Base-by-base conservation (phyloP, 2,797 vertebrate species). In the Smutsia temminckii region DNA sequence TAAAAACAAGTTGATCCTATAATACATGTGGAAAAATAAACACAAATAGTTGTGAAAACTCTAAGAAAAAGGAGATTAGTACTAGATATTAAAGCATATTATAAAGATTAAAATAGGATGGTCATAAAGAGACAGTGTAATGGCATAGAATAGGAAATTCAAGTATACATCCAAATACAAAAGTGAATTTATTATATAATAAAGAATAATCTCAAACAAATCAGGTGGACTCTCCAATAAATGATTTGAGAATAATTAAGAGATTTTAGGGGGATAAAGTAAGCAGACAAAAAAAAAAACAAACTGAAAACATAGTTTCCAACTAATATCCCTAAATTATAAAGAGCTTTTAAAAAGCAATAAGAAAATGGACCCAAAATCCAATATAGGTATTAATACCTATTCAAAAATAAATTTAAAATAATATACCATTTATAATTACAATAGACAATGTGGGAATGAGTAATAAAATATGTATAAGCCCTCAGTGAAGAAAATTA, bases 321-420 rank as follows among this genome's bases (percentile, higher is more conserved):
- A 85, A 16, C 12, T 49, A 53, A 80, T n/a, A 49, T 79, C 61
- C 17, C 42, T 78, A 49, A 93, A 85, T 89, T 37, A 55, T 68
- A 72, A 59, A 87, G 40, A 88, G 27, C 78, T 83, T 69, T 93
- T 85, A 89, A 72, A 85, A 66, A 66, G 85, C 11, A 85, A 11
- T 23, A 12, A 75, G 32, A 84, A 77, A 87, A 88, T 5, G 25
- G 18, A 4, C 1, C 32, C 71, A 17, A 8, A 55, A 51, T 29
- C 40, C 11, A 92, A 21, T 61, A 34, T 21, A n/a, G 20, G 21
- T 74, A 40, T 18, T 88, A n/a, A 79, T 89, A 42, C 20, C 40
- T 81, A 81, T 51, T 94, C 61, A 78, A 85, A 93, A 85, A 51
- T 64, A 59, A 77, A 17, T 55, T 80, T 92, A 84, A 88, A 71